Evolutionary conservation across 2,888 invertebrate genomes (phyloP), one percentile per base, ranked within the genome.

Genomic region (Lasioglossum lativentre): DNA sequence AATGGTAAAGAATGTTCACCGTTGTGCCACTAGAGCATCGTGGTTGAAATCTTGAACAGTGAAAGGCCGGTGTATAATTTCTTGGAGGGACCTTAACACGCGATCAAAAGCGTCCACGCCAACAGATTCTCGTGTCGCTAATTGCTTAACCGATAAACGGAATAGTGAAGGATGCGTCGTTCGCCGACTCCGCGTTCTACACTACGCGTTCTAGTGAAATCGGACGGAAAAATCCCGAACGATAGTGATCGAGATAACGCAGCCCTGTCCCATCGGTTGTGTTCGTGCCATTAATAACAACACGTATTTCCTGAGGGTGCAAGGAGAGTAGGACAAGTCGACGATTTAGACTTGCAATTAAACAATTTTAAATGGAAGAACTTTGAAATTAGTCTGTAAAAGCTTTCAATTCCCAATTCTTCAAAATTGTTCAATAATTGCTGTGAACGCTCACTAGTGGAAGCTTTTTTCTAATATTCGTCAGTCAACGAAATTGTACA

Each of bases 161-260:
- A 66, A 77, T 78, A 85, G 66, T 5, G 34, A 75, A 63, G 59
- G 63, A 71, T 47, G 71, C 40, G 66, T 47, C 63, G 27, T 70
- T 85, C 27, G 56, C 52, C 19, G 14, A 70, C 59, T 74, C 70
- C 76, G 19, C 77, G 73, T 80, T 77, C 68, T 77, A 23, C 52
- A 73, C 76, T 27, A 74, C 73, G 75, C 85, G 70, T 63, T 75
- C 38, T 56, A 70, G 70, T 73, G 71, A 87, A 86, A 83, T 75
- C 82, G 70, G 76, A 80, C 72, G 84, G 90, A 84, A 88, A 88
- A 90, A 87, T 86, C 72, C 87, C 78, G 75, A 82, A 78, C 75
- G 84, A 89, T 87, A 78, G 56, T 81, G 86, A 87, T 89, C 76
- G 75, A 84, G 85, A 80, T 83, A 86, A 78, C 80, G 52, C 70